Conservation (phyloP, 2,113 vertebrate genomes). For the Emberiza fucata region DNA sequence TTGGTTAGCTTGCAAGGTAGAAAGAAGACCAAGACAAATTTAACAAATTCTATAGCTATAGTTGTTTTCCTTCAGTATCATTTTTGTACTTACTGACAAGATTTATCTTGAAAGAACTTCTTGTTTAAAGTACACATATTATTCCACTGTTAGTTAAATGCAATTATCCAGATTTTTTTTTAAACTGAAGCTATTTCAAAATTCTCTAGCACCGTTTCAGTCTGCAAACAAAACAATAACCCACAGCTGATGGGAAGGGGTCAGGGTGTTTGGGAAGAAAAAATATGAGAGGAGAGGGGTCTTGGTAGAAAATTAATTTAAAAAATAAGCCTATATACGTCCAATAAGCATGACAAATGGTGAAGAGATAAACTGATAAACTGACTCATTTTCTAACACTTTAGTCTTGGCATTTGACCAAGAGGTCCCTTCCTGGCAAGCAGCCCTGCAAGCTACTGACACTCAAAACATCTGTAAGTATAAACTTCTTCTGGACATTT, state of each 20-base stretch:
- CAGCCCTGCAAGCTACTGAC: conserved; percentile 40
- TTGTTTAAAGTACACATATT: conserved; percentile 43
- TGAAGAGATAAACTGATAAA: conserved; percentile 60
- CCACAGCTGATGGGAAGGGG: rapidly evolving
- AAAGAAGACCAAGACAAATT: conserved; percentile 45
- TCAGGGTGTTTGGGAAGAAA: not conserved
- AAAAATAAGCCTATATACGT: not conserved
- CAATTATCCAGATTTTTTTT: conserved; percentile 14
- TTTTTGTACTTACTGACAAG: not conserved
- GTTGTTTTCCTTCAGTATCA: not conserved
- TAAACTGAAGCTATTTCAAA: not conserved
- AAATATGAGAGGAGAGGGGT: not conserved
- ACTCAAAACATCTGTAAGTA: conserved; percentile 69
- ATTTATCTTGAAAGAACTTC: conserved; percentile 34
- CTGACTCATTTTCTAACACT: conserved; percentile 54
- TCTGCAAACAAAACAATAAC: not conserved
- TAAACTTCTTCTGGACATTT: conserved; percentile 69
- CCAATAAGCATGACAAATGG: conserved; percentile 23
- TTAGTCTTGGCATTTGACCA: conserved; percentile 32
- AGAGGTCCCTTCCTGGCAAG: conserved; percentile 2
- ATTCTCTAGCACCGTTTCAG: rapidly evolving
- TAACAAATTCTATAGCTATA: conserved; percentile 69
- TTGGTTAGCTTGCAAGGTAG: not conserved
- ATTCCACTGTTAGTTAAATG: conserved; percentile 42
- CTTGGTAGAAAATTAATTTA: not conserved